Evolutionary conservation across 1,140 invertebrate genomes (phyloP).

Genomic region (Chironomus striatipennis): DNA sequence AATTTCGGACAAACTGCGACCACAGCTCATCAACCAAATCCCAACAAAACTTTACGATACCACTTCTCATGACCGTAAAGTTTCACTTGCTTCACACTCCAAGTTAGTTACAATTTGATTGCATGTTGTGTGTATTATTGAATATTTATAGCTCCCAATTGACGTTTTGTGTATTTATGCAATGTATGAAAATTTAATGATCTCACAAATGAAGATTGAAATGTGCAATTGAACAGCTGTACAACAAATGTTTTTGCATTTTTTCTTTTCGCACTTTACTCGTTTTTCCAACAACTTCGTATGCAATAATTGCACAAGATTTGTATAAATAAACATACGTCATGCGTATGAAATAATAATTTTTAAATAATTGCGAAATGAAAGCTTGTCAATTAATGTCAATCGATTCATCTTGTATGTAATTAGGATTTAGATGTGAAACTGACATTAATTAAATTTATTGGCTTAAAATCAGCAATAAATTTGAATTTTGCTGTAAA

Average conservation of each 20-base stretch:
- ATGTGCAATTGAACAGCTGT: neutral
- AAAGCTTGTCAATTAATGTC: too few species aligned
- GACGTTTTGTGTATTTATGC: constrained; percentile 7
- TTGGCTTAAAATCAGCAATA: too few species aligned
- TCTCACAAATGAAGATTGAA: constrained; percentile 13
- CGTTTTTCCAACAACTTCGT: neutral
- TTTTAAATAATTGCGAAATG: too few species aligned
- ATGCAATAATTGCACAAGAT: too few species aligned
- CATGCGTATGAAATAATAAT: too few species aligned
- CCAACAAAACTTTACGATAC: neutral
- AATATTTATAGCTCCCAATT: constrained; percentile 14
- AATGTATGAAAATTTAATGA: constrained; percentile 15
- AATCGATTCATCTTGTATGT: too few species aligned
- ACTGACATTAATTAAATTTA: too few species aligned
- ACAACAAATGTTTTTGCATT: neutral
- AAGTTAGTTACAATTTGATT: neutral
- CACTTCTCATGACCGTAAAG: neutral
- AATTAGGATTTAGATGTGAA: too few species aligned
- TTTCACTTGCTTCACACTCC: neutral
- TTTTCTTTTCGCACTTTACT: neutral
- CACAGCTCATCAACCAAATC: neutral
- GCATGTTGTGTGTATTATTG: neutral
- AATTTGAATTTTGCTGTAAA: too few species aligned
- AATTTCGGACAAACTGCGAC: neutral
- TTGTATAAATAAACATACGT: too few species aligned